Base-by-base conservation (phyloP, 2,888 invertebrate genomes). In the Cybosia mesomella region DNA sequence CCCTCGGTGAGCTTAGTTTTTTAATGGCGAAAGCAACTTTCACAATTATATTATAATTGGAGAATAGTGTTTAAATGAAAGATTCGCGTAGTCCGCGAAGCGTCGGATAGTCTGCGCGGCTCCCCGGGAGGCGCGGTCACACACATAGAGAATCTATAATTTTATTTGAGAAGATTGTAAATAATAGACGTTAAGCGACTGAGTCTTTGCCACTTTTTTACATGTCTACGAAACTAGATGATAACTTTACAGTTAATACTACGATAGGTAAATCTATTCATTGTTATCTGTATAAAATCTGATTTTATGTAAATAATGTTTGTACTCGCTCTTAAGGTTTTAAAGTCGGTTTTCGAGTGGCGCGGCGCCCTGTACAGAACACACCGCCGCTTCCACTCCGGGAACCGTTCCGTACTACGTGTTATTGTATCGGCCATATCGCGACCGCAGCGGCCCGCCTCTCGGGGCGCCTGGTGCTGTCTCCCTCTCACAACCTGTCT, bases 181-280 rank as follows among this genome's bases (percentile, higher is more conserved):
- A 94, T 94, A 94, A 80, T 94, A 93, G 89, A 71, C 58, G 76
- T 82, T 94, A 94, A 94, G 93, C 85, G 92, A 92, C 92, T 92
- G 92, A 92, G 85, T 91, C 91, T 93, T 93, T 93, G 92, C 92
- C 93, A 94, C 94, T 94, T 94, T 94, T 94, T 93, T 94, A 94
- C 91, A 91, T 90, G 92, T 93, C 91, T 93, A 92, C 86, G 87
- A 90, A 89, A 86, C 83, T 89, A 87, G 87, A 81, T 82, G 82
- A 82, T 81, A 83, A 83, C 83, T 82, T 79, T 78, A 87, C 83
- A 79, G 79, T 77, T 83, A 76, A 77, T 74, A 77, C 79, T 71
- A 73, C 39, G 24, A 73, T 83, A 85, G 83, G 71, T 87, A 83
- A 87, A 85, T 86, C 83, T 85, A 88, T 85, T 84, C 82, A 79